phyloP scores from a whole-genome alignment of 2,113 vertebrate species.

The Cynopterus brachyotis region DNA sequence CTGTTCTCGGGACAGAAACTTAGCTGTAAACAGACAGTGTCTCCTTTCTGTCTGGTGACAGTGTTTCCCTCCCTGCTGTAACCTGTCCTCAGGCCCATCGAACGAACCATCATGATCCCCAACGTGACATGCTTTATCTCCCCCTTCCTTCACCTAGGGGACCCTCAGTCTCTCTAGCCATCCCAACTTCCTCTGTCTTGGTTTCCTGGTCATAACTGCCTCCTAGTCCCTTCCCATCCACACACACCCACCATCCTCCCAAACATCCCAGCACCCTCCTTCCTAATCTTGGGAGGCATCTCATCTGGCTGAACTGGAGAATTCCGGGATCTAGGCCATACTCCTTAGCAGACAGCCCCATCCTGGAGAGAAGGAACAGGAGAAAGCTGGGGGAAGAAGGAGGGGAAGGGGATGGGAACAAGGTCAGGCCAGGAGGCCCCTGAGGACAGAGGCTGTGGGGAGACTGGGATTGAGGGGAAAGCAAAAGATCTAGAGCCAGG shows the following conservation, averaged over 20 bases:
- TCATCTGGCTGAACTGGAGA: constrained; percentile 68
- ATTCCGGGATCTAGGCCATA: constrained; percentile 74
- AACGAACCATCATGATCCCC: background rate
- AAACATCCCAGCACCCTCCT: constrained; percentile 57
- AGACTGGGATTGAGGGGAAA: constrained; percentile 18
- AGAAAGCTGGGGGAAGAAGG: constrained; percentile 39
- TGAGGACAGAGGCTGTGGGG: constrained; percentile 44
- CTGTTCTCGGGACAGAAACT: background rate
- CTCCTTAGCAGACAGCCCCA: constrained; percentile 52
- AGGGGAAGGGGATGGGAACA: background rate
- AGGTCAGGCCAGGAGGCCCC: constrained; percentile 49
- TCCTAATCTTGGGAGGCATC: constrained; percentile 75
- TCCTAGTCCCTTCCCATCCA: constrained; percentile 6
- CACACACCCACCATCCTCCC: background rate
- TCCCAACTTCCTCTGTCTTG: background rate
- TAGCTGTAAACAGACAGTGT: background rate
- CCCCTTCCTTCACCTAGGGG: background rate
- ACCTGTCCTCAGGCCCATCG: background rate
- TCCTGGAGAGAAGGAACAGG: constrained; percentile 48
- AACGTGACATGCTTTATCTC: background rate
- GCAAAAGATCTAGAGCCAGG: constrained; percentile 11
- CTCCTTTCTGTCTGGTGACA: background rate
- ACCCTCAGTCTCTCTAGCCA: background rate
- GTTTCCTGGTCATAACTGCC: background rate
- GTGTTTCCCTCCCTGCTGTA: background rate